Conservation (phyloP, 2,888 invertebrate species). For the Stenodera caucasica region DNA sequence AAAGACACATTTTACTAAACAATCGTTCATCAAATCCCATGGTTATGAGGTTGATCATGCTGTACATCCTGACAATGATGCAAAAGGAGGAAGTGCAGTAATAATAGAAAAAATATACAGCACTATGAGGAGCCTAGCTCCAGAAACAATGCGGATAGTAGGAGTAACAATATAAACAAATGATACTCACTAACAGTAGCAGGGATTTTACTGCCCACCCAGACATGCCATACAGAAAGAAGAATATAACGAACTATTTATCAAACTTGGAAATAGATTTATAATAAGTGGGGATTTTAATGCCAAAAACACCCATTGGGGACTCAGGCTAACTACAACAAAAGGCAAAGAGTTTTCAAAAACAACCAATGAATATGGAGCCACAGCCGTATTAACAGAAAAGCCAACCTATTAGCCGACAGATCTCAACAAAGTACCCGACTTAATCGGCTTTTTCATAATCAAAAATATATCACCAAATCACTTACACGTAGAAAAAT, state of each 20-base stretch:
- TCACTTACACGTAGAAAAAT: conserved; percentile 10
- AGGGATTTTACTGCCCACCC: conserved; percentile 24
- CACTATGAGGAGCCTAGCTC: no score
- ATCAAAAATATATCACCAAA: conserved; percentile 16
- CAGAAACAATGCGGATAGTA: background rate
- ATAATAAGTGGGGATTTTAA: conserved; percentile 15
- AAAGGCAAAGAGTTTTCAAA: conserved; percentile 9
- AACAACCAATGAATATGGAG: background rate
- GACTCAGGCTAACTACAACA: conserved; percentile 10
- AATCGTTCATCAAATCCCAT: conserved; percentile 30
- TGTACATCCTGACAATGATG: conserved; percentile 30
- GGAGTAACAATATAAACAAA: conserved; percentile 16
- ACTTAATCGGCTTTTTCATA: conserved; percentile 20
- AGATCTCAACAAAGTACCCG: conserved; percentile 5
- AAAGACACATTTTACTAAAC: conserved; percentile 33
- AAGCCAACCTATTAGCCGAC: conserved; percentile 3
- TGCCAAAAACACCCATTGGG: conserved; percentile 13
- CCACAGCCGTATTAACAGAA: background rate
- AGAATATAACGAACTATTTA: conserved; percentile 20
- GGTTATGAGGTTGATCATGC: conserved; percentile 30
- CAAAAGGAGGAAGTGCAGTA: conserved; percentile 31
- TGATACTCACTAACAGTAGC: conserved; percentile 17
- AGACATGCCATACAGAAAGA: conserved; percentile 26
- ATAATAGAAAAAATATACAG: background rate
- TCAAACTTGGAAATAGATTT: conserved; percentile 20